phyloP scores from a whole-genome alignment of 2,113 vertebrate species.

The Alaudala cheleensis region DNA sequence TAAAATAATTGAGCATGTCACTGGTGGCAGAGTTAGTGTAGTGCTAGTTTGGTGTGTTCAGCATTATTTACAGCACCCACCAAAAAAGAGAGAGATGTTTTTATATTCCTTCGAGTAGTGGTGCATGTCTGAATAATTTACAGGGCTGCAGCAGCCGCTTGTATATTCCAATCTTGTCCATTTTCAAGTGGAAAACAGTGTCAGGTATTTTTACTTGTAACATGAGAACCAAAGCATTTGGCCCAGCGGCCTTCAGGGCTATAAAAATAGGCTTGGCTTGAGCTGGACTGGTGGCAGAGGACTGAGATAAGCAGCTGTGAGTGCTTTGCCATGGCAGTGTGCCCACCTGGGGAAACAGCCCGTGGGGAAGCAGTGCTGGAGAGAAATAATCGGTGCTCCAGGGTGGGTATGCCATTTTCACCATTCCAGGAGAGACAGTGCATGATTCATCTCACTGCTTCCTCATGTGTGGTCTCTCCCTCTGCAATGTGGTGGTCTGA shows the following conservation, averaged over 20 bases:
- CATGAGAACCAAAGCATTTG: background rate
- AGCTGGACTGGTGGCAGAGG: background rate
- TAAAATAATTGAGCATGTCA: background rate
- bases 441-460: background rate
- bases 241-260: background rate
- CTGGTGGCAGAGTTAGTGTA: background rate
- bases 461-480: background rate
- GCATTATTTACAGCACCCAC: background rate
- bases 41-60: rapidly evolving
- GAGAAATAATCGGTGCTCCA: background rate
- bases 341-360: background rate
- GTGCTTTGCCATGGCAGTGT: background rate
- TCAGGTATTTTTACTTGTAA: conserved; percentile 20
- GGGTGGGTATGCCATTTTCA: rapidly evolving
- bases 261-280: conserved; percentile 23
- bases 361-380: rapidly evolving
- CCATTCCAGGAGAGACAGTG: rapidly evolving
- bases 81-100: background rate
- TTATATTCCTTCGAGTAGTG: background rate
- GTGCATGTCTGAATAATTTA: background rate
- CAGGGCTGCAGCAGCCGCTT: background rate
- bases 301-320: conserved; percentile 31
- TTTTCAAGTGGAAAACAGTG: conserved; percentile 19
- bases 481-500: rapidly evolving
- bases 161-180: background rate